Evolutionary conservation across 37 sponge, comb jelly and placozoan genomes (phyloP).

Genomic region (Sycon ciliatum): DNA sequence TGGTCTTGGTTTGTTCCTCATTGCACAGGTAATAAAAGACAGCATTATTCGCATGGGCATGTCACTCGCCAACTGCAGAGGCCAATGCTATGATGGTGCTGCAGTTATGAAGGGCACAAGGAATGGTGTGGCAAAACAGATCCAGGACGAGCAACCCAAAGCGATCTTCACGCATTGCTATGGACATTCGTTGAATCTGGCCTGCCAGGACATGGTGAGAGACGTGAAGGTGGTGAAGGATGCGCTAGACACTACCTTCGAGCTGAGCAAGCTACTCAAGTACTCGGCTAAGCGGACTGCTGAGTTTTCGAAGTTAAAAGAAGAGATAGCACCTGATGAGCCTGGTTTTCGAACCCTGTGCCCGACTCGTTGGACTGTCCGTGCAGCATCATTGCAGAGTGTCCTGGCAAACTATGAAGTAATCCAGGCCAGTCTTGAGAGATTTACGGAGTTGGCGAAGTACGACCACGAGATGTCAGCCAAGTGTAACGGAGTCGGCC

Average conservation of each 20-base stretch:
- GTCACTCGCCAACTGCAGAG: slow-evolving; percentile 32
- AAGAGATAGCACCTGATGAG: slow-evolving; percentile 15
- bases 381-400: slow-evolving; percentile 39
- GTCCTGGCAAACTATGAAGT: slow-evolving; percentile 40
- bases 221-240: slow-evolving; percentile 39
- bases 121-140: slow-evolving; percentile 27
- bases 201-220: slow-evolving; percentile 39
- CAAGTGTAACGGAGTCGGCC: slow-evolving; percentile 39
- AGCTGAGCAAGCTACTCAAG: slow-evolving; percentile 51
- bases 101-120: slow-evolving; percentile 31
- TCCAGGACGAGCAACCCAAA: slow-evolving; percentile 25
- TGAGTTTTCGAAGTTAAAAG: slow-evolving; percentile 32
- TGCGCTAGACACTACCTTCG: slow-evolving; percentile 43
- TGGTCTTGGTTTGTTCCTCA: too few species aligned
- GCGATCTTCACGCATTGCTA: slow-evolving; percentile 34
- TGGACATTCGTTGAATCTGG: slow-evolving; percentile 60
- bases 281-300: slow-evolving; percentile 53
- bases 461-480: slow-evolving; percentile 53
- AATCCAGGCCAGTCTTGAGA: slow-evolving; percentile 31
- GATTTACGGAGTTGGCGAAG: slow-evolving; percentile 33
- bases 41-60: slow-evolving; percentile 32
- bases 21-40: too few species aligned
- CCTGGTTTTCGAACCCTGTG: too few species aligned
- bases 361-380: slow-evolving; percentile 40
- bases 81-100: slow-evolving; percentile 64